These are phyloP conservation scores for Tuberolachnus salignus DNA, from an alignment of 2,888 invertebrate species.

Conservation along the genomic window DNA sequence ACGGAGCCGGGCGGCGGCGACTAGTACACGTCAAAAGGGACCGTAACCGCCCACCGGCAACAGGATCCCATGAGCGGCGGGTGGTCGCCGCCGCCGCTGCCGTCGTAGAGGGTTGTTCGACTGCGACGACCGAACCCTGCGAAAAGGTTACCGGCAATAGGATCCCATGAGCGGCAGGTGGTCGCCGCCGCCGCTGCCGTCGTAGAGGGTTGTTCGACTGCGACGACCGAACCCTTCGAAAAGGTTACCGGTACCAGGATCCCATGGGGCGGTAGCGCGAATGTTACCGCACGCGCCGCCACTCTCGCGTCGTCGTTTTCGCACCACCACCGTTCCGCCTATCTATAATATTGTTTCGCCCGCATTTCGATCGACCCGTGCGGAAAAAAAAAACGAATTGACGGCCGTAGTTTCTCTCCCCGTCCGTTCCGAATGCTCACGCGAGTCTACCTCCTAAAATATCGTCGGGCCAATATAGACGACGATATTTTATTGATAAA, in stretches of 20 bases:
- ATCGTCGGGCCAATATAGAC: too few species aligned
- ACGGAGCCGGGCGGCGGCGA: not conserved
- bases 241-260: slow-evolving; percentile 53
- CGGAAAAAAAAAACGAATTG: too few species aligned
- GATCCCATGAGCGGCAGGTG: not conserved
- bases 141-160: slow-evolving; percentile 52
- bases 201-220: not conserved
- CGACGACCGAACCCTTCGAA: slow-evolving; percentile 38
- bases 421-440: too few species aligned
- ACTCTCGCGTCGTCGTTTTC: not conserved
- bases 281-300: not conserved
- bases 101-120: not conserved
- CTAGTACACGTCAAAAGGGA: slow-evolving; percentile 30
- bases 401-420: too few species aligned
- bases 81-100: not conserved
- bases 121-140: slow-evolving; percentile 31
- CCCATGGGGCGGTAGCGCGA: not conserved
- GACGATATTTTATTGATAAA: too few species aligned
- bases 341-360: not conserved
- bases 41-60: slow-evolving; percentile 11
- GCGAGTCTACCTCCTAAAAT: too few species aligned
- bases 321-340: not conserved
- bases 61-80: slow-evolving; percentile 1
- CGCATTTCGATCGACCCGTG: not conserved
- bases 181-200: not conserved